Conservation (phyloP, 2,888 invertebrate species). For the Cinara cedri region DNA sequence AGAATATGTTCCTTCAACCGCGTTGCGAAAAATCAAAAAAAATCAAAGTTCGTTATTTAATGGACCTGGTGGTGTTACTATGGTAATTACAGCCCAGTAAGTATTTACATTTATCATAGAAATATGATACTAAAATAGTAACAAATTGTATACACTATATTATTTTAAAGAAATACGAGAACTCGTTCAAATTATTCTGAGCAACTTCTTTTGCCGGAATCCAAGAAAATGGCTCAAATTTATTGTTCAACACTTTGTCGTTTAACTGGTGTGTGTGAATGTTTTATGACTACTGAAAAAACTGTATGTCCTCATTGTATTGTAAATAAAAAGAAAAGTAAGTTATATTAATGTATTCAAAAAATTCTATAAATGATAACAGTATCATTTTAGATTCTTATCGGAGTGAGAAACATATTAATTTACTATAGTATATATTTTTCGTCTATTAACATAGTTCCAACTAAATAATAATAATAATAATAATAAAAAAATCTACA, state of each 20-base stretch:
- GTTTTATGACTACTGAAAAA: slow-evolving; percentile 35
- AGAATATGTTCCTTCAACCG: neutral
- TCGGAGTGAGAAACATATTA: neutral
- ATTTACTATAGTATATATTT: neutral
- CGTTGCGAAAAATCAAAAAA: slow-evolving; percentile 32
- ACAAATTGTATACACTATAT: neutral
- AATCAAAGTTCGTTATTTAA: slow-evolving; percentile 14
- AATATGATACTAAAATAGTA: neutral
- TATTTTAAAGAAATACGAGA: neutral
- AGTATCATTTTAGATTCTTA: neutral
- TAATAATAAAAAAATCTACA: no score
- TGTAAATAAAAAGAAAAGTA: slow-evolving; percentile 6
- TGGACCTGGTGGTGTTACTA: slow-evolving; percentile 24
- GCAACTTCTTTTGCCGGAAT: slow-evolving; percentile 22
- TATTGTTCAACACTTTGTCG: slow-evolving; percentile 45
- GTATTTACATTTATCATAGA: neutral
- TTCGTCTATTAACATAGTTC: no score
- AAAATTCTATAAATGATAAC: neutral
- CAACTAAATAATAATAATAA: no score
- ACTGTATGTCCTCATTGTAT: neutral
- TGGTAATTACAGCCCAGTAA: neutral
- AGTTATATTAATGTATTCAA: neutral
- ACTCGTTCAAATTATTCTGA: neutral
- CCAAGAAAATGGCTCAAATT: slow-evolving; percentile 8
- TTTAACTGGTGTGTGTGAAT: slow-evolving; percentile 42